These are phyloP conservation scores for Archips xylosteana DNA, from an alignment of 2,888 invertebrate species.

Conservation along the genomic window DNA sequence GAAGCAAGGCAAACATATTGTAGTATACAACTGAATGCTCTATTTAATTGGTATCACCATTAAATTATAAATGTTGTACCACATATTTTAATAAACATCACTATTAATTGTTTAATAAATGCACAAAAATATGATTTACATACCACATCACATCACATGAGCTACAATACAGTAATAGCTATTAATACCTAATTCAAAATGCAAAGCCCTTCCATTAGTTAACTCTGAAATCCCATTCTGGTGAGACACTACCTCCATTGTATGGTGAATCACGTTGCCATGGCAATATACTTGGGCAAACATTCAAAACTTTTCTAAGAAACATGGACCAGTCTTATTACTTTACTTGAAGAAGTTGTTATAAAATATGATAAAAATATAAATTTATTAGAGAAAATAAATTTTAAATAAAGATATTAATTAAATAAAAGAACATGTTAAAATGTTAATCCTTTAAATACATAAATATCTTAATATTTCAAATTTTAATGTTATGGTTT, in stretches of 20 bases:
- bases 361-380: background rate
- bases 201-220: background rate
- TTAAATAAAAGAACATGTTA: background rate
- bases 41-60: too few species aligned
- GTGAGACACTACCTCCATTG: conserved; percentile 1
- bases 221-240: conserved; percentile 5
- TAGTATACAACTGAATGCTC: too few species aligned
- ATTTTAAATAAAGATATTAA: background rate
- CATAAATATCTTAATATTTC: background rate
- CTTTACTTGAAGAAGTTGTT: conserved; percentile 1
- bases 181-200: background rate
- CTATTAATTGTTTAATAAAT: background rate
- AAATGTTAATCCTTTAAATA: conserved; percentile 10
- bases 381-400: background rate
- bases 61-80: too few species aligned
- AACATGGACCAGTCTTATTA: conserved; percentile 22
- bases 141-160: too few species aligned
- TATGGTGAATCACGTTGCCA: conserved; percentile 52
- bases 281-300: conserved; percentile 50
- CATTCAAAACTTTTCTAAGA: conserved; percentile 40
- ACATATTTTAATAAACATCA: background rate
- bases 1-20: too few species aligned
- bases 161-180: background rate
- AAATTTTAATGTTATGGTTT: conserved; percentile 19
- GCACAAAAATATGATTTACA: background rate